phyloP scores from a whole-genome alignment of 1,140 invertebrate genomes.

The Adelges cooleyi region DNA sequence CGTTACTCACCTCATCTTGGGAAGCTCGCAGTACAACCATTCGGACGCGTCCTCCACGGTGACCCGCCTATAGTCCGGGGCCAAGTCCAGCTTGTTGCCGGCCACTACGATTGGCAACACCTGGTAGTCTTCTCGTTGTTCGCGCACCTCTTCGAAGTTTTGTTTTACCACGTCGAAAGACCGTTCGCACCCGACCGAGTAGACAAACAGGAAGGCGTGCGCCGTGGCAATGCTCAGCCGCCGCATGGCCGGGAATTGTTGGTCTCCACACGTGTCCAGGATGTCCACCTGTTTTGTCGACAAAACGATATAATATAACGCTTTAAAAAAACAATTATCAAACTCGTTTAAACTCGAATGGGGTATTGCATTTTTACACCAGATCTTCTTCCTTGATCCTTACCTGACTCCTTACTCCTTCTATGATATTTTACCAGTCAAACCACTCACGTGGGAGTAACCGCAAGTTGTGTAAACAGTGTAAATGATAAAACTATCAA shows the following conservation, averaged over 20 bases:
- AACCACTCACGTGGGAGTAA: no score
- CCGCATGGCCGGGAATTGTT: conserved; percentile 79
- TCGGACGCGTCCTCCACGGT: conserved; percentile 64
- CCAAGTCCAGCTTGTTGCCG: conserved; percentile 70
- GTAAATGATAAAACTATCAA: no score
- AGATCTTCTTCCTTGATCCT: no score
- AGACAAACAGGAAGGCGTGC: conserved; percentile 80
- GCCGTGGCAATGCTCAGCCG: conserved; percentile 77
- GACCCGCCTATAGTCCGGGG: conserved; percentile 50
- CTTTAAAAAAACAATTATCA: no score
- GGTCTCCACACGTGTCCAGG: conserved; percentile 74
- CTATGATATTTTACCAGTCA: no score
- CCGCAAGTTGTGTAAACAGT: no score
- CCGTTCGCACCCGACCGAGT: conserved; percentile 61
- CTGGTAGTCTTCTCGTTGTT: conserved; percentile 62
- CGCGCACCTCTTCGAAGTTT: conserved; percentile 71
- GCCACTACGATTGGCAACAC: conserved; percentile 76
- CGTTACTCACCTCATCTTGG: conserved; percentile 52
- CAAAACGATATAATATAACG: conserved; percentile 10
- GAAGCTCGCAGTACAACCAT: conserved; percentile 65
- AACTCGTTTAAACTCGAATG: no score
- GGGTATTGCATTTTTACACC: no score
- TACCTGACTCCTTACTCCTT: no score
- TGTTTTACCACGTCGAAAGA: conserved; percentile 68
- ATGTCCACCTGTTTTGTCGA: conserved; percentile 73